Conservation (phyloP, 64 coral and sea anemone genomes). For the Hydrozoanthus tunicans region DNA sequence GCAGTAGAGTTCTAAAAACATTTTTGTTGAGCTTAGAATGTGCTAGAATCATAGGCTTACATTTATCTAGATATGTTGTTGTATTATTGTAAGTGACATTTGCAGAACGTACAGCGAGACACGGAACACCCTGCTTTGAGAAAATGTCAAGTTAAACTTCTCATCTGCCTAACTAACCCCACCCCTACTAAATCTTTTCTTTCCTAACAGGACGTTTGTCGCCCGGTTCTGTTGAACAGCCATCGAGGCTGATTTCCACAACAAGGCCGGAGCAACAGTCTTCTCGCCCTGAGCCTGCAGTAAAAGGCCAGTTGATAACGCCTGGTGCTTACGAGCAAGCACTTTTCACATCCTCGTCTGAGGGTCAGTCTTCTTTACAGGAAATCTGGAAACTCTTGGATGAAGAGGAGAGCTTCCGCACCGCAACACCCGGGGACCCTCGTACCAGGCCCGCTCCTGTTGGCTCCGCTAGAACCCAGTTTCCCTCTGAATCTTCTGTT, state of each 20-base stretch:
- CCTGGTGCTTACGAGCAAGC: conserved; percentile 59
- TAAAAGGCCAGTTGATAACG: conserved; percentile 45
- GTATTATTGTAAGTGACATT: too few species aligned
- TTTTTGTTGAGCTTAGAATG: too few species aligned
- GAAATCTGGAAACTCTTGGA: conserved; percentile 99
- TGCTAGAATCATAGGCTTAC: too few species aligned
- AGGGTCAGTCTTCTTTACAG: conserved; percentile 88
- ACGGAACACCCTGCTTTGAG: too few species aligned
- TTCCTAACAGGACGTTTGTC: background rate
- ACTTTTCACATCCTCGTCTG: conserved; percentile 92
- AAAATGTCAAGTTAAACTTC: too few species aligned
- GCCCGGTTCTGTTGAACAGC: background rate
- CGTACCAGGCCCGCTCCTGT: background rate
- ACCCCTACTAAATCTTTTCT: background rate
- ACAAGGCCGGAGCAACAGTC: background rate
- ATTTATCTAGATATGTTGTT: too few species aligned
- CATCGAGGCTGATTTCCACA: background rate
- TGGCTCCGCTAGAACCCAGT: background rate
- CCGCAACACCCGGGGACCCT: conserved; percentile 58
- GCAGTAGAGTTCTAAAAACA: too few species aligned
- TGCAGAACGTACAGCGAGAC: too few species aligned
- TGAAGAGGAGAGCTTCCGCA: conserved; percentile 85
- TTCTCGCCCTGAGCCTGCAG: conserved; percentile 9
- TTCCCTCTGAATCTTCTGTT: conserved; percentile 38
- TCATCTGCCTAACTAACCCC: too few species aligned